These are phyloP conservation scores for Pteronotus mesoamericanus DNA, from an alignment of 2,797 vertebrate genomes.

Conservation along the genomic window DNA sequence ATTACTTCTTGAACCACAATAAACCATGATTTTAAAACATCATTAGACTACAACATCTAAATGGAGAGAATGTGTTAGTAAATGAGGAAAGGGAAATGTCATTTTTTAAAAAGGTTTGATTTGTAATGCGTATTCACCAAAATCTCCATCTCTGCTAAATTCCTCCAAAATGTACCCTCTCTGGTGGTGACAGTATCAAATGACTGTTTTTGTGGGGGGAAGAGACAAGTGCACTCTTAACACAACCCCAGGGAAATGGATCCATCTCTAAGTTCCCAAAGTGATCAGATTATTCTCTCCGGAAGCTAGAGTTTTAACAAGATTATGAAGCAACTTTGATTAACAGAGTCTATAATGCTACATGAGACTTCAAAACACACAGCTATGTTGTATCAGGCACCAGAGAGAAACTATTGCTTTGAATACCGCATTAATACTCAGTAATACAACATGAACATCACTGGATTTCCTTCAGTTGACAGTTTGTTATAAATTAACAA, in stretches of 20 bases:
- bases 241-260: neutral
- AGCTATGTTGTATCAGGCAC: too few relatives aligned
- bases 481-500: constrained; percentile 27
- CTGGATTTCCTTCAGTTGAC: neutral
- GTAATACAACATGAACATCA: neutral
- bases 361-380: neutral
- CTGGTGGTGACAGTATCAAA: neutral
- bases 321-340: neutral
- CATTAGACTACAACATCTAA: neutral
- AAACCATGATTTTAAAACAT: neutral
- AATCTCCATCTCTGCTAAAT: neutral
- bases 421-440: neutral
- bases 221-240: neutral
- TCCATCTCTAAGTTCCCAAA: neutral
- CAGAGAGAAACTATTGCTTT: neutral
- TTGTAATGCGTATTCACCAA: neutral
- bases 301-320: neutral
- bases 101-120: neutral
- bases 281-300: neutral
- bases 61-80: neutral
- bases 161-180: neutral
- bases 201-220: neutral
- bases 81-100: neutral
- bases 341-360: neutral
- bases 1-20: neutral